Percentiles rank a stretch among this genome's conserved stretches.
These are phyloP conservation scores for Aldrovandia affinis DNA, from an alignment of 2,797 vertebrate genomes.

Conservation along the genomic window DNA sequence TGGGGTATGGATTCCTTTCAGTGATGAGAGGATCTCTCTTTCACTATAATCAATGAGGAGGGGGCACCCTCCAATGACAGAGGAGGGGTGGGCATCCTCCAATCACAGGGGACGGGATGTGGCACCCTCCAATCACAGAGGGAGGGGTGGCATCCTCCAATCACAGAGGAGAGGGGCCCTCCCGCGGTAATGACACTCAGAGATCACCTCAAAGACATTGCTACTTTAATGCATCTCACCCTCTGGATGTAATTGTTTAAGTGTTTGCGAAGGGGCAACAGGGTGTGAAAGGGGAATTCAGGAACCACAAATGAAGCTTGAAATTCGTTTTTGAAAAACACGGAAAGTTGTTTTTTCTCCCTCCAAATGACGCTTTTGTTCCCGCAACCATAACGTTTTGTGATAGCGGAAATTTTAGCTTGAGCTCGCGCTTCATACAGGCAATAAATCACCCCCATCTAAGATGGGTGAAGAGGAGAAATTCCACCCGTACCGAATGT, in stretches of 20 bases:
- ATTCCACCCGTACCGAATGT: constrained; percentile 30
- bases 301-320: constrained; percentile 48
- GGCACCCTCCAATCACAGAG: too few relatives aligned
- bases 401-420: constrained; percentile 41
- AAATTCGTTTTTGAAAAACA: constrained; percentile 53
- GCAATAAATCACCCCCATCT: constrained; percentile 31
- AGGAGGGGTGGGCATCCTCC: background rate
- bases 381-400: constrained; percentile 38
- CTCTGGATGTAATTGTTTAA: constrained; percentile 15
- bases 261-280: constrained; percentile 46
- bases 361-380: constrained; percentile 47
- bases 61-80: background rate
- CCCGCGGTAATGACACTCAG: background rate
- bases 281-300: constrained; percentile 51
- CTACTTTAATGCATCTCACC: background rate
- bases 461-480: background rate
- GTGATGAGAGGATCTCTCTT: background rate
- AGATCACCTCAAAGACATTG: background rate
- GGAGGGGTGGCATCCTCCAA: background rate
- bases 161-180: too few relatives aligned
- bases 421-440: constrained; percentile 27
- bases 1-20: background rate
- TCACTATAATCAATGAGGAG: too few relatives aligned
- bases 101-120: background rate
- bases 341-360: constrained; percentile 35